Evolutionary conservation across 2,888 invertebrate genomes (phyloP).

Genomic region (Ceramica pisi): DNA sequence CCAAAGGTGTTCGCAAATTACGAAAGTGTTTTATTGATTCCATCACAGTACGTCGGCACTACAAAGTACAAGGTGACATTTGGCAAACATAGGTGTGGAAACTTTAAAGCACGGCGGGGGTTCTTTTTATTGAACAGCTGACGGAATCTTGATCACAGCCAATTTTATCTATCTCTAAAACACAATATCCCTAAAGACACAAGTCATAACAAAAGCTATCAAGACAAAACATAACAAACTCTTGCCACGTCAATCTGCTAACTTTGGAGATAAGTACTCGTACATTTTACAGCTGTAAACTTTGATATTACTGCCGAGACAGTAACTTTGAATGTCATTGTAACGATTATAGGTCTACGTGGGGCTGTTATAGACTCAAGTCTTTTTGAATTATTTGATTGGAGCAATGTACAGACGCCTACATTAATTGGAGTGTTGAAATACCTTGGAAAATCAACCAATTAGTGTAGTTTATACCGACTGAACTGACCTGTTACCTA

Average conservation of each 20-base stretch:
- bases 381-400: conserved; percentile 3
- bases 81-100: not conserved
- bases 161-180: not conserved
- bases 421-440: not conserved
- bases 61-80: not conserved
- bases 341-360: conserved; percentile 19
- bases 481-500: not conserved
- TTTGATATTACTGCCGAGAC: conserved; percentile 26
- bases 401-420: not conserved
- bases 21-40: too few relatives aligned
- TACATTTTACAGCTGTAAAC: conserved; percentile 17
- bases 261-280: conserved; percentile 5
- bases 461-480: not conserved
- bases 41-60: too few relatives aligned
- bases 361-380: conserved; percentile 6
- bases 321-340: conserved; percentile 33
- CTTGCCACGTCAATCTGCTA: conserved; percentile 12
- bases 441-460: too few relatives aligned
- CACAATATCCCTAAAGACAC: not conserved
- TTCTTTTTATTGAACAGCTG: not conserved
- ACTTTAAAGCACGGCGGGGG: not conserved
- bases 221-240: conserved; percentile 6
- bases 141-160: not conserved
- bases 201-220: not conserved
- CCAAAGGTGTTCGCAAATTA: too few relatives aligned